Evolutionary conservation across 2,113 vertebrate genomes (phyloP).

Genomic region (Anoplopoma fimbria): DNA sequence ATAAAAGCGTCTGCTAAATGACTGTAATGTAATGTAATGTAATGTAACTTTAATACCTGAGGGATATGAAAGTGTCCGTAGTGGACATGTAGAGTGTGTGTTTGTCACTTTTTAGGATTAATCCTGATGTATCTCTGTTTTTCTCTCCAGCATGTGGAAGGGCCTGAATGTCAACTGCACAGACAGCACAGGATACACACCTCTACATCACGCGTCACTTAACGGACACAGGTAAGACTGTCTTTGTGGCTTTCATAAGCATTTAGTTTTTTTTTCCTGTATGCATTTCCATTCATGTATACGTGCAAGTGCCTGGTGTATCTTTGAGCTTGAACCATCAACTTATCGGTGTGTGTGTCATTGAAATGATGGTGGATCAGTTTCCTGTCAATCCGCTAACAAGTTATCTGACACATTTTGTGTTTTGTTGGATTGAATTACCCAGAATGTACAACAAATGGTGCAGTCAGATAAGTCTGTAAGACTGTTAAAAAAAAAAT

Average conservation of each 20-base stretch:
- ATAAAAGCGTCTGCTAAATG: too few relatives aligned
- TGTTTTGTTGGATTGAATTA: too few relatives aligned
- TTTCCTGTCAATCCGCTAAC: background rate
- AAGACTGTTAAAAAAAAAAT: background rate
- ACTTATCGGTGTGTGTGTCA: background rate
- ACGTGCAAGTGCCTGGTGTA: too few relatives aligned
- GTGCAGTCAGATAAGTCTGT: too few relatives aligned
- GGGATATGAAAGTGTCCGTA: too few relatives aligned
- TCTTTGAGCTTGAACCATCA: background rate
- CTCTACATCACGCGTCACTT: constrained; percentile 93
- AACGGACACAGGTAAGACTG: constrained; percentile 94
- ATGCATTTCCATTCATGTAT: too few relatives aligned
- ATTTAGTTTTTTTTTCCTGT: too few relatives aligned
- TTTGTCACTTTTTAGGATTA: background rate
- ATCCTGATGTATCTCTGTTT: constrained; percentile 57
- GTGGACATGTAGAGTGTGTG: too few relatives aligned
- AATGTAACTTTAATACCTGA: background rate
- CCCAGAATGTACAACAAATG: too few relatives aligned
- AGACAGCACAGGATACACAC: constrained; percentile 94
- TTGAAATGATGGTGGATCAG: background rate
- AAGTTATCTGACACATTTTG: too few relatives aligned
- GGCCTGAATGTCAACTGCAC: constrained; percentile 96
- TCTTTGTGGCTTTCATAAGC: background rate
- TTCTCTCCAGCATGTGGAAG: constrained; percentile 93
- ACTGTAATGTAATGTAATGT: too few relatives aligned